These are phyloP conservation scores for Tympanuchus pallidicinctus DNA, from an alignment of 2,113 vertebrate genomes.

Conservation along the genomic window DNA sequence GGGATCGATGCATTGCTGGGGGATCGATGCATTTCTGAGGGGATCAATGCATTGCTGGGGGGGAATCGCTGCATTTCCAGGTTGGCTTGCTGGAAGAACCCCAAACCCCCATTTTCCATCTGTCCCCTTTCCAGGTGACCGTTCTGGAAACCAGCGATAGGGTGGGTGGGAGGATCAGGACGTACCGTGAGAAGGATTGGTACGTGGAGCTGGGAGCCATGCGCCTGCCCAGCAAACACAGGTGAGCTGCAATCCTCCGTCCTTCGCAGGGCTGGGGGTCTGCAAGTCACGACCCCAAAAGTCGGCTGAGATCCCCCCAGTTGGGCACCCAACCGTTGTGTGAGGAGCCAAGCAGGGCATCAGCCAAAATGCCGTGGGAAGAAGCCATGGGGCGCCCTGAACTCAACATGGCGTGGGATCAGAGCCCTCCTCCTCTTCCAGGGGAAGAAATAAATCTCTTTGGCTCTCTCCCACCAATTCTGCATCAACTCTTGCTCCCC, in stretches of 20 bases:
- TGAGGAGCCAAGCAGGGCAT: neutral
- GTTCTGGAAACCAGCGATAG: neutral
- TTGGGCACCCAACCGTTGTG: neutral
- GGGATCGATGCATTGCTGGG: too few species aligned
- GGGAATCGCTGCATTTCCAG: too few species aligned
- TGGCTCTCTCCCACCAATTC: too few species aligned
- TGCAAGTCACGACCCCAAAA: neutral
- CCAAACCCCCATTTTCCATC: rapidly evolving
- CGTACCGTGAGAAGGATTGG: neutral
- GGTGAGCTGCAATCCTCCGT: neutral
- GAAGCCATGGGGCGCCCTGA: neutral
- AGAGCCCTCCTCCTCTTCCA: neutral
- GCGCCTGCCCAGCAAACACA: conserved; percentile 14
- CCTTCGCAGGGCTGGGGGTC: rapidly evolving
- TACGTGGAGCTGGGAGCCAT: conserved; percentile 50
- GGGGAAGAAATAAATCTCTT: too few species aligned
- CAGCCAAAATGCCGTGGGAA: neutral
- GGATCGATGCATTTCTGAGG: too few species aligned
- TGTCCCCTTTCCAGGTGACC: neutral
- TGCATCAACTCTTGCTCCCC: too few species aligned
- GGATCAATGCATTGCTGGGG: too few species aligned
- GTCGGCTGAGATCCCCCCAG: neutral
- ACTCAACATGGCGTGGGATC: neutral
- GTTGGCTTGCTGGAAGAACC: too few species aligned
- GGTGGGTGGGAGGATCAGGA: neutral